These are phyloP conservation scores for Drosophila eugracilis DNA, from an alignment of 1,140 invertebrate genomes.

Conservation along the genomic window DNA sequence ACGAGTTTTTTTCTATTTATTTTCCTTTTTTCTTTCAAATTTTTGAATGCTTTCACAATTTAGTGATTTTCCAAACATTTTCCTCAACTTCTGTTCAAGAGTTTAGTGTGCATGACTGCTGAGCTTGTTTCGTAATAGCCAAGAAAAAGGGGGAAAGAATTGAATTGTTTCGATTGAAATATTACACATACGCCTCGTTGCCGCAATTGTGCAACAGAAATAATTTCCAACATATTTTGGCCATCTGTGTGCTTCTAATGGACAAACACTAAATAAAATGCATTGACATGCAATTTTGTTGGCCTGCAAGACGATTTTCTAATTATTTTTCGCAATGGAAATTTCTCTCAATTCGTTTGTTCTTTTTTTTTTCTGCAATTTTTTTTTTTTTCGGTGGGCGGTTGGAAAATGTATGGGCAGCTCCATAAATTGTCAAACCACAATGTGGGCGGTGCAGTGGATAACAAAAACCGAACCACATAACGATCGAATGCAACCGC, in stretches of 20 bases:
- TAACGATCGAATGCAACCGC: constrained; percentile 71
- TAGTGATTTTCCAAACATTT: neutral
- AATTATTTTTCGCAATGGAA: constrained; percentile 57
- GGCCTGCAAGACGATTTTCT: constrained; percentile 51
- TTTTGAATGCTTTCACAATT: neutral
- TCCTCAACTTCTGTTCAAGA: neutral
- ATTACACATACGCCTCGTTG: constrained; percentile 29
- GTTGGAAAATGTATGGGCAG: constrained; percentile 37
- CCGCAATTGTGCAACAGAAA: neutral
- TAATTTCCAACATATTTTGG: neutral
- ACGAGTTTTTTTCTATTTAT: too few relatives aligned
- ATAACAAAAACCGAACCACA: constrained; percentile 49
- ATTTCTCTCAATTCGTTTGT: neutral
- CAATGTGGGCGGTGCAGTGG: constrained; percentile 51
- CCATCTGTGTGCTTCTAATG: constrained; percentile 36
- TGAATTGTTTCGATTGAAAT: constrained; percentile 17
- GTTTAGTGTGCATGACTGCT: neutral
- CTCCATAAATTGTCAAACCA: constrained; percentile 64
- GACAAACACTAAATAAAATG: constrained; percentile 62
- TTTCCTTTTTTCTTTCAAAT: too few relatives aligned
- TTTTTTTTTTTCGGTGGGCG: constrained; percentile 26
- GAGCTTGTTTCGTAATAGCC: neutral
- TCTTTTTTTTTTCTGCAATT: neutral
- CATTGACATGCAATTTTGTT: constrained; percentile 24
- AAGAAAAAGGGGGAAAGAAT: constrained; percentile 3